Conservation (phyloP, 2,113 vertebrate species). For the Budorcas taxicolor region DNA sequence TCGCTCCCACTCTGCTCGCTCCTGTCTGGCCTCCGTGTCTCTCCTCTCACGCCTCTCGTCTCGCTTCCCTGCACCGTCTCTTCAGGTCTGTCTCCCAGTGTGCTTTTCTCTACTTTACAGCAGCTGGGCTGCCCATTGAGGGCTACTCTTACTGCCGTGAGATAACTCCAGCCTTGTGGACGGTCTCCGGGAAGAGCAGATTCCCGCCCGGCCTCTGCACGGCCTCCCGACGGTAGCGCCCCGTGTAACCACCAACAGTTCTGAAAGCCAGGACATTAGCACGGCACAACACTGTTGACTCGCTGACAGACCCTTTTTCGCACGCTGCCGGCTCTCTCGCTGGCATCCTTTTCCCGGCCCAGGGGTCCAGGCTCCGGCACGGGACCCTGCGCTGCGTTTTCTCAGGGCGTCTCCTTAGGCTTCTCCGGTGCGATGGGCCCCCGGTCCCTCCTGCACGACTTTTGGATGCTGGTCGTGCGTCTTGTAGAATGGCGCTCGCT, state of each 20-base stretch:
- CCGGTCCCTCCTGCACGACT: background rate
- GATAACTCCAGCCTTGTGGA: background rate
- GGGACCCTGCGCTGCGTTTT: background rate
- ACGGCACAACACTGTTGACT: rapidly evolving
- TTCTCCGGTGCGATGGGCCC: background rate
- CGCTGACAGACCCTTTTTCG: background rate
- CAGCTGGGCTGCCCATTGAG: background rate
- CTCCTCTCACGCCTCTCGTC: background rate
- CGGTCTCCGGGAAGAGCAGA: background rate
- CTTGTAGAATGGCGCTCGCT: background rate
- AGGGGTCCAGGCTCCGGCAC: background rate
- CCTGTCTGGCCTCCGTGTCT: background rate
- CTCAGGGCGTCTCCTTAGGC: background rate
- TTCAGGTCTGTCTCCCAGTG: background rate
- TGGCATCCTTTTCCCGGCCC: background rate
- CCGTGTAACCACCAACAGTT: background rate
- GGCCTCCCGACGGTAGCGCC: background rate
- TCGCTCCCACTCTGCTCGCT: background rate
- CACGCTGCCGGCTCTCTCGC: background rate
- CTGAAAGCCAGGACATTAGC: background rate
- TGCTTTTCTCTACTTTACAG: background rate
- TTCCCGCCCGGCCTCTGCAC: background rate
- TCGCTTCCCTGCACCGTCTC: background rate
- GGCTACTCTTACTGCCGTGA: background rate
- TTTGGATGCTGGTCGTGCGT: background rate